These are phyloP conservation scores for Dromaius novaehollandiae DNA, from an alignment of 2,113 vertebrate species.

Conservation along the genomic window DNA sequence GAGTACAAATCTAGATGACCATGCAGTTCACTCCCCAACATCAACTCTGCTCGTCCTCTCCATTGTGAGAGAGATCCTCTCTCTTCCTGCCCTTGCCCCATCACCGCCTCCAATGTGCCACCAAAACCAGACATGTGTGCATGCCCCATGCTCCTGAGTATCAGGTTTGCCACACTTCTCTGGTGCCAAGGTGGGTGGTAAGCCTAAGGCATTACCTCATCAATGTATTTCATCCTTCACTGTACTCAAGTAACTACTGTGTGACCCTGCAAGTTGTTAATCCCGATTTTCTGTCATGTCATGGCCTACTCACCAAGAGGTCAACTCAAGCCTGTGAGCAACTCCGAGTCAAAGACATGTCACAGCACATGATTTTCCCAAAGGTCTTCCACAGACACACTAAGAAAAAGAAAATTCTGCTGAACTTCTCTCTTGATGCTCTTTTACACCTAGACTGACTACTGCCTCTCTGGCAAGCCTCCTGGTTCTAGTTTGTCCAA, in stretches of 20 bases:
- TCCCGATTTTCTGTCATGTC: background rate
- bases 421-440: accelerated
- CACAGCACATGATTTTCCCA: background rate
- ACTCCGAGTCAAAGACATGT: background rate
- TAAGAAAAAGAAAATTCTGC: background rate
- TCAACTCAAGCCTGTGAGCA: background rate
- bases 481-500: background rate
- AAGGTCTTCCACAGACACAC: background rate
- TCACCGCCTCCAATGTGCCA: background rate
- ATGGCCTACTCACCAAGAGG: background rate
- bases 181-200: accelerated
- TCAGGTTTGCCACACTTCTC: background rate
- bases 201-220: background rate
- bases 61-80: background rate
- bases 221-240: background rate
- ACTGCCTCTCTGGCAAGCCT: background rate
- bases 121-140: background rate
- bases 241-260: background rate
- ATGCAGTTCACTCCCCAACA: accelerated
- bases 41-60: background rate
- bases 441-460: background rate
- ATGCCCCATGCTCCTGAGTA: background rate
- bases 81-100: background rate
- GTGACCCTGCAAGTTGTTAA: background rate
- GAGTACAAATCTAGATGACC: background rate